These are phyloP conservation scores for Hanleya hanleyi DNA, from an alignment of 2,888 invertebrate species.

Conservation along the genomic window DNA sequence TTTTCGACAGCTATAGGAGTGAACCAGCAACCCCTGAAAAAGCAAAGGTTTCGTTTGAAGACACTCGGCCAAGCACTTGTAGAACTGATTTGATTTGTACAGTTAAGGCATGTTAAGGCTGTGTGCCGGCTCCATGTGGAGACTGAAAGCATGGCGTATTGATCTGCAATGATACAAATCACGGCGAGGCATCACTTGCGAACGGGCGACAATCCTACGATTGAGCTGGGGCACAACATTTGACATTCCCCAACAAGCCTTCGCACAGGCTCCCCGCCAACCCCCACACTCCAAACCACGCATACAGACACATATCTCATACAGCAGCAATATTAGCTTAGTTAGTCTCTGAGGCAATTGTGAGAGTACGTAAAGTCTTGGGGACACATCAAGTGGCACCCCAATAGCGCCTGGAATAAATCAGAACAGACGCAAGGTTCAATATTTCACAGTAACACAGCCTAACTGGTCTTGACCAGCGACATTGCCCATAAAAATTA, in stretches of 20 bases:
- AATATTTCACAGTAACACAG: neutral
- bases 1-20: neutral
- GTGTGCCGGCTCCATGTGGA: too few species aligned
- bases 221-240: neutral
- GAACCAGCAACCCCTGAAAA: neutral
- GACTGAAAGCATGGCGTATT: too few species aligned
- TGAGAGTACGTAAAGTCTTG: too few species aligned
- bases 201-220: neutral
- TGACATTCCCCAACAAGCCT: neutral
- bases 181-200: neutral
- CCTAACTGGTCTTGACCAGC: neutral
- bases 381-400: too few species aligned
- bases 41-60: neutral
- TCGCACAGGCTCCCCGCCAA: neutral
- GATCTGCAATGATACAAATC: neutral
- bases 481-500: too few species aligned
- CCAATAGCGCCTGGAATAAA: too few species aligned
- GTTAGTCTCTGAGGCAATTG: neutral
- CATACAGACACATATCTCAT: too few species aligned
- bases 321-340: neutral
- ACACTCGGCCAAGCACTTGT: conserved; percentile 3
- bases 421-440: neutral
- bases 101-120: neutral
- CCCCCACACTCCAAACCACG: neutral
- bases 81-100: conserved; percentile 9